Percentiles rank a stretch among this genome's conserved stretches.
Evolutionary conservation across 1,140 invertebrate genomes (phyloP).

Genomic region (Parasteatoda tepidariorum): DNA sequence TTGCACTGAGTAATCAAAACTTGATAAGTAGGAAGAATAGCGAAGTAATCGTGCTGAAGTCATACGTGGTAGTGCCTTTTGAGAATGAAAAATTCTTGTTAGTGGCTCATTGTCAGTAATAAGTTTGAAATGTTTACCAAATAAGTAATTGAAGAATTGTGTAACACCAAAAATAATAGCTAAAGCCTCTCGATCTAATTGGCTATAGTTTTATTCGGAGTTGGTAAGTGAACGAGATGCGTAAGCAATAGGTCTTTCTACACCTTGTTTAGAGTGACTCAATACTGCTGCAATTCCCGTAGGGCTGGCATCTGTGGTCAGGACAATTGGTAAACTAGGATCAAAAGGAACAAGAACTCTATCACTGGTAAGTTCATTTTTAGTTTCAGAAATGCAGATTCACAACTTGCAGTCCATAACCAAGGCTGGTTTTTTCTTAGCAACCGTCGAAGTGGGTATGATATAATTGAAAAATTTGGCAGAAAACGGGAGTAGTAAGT

Average conservation of each 20-base stretch:
- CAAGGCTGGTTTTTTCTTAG: too few species aligned
- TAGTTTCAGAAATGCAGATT: conserved; percentile 64
- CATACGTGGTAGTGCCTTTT: too few species aligned
- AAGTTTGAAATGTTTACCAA: not conserved
- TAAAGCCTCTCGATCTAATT: conserved; percentile 72
- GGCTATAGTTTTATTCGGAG: conserved; percentile 70
- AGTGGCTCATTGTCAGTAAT: not conserved
- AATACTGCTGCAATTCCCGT: conserved; percentile 70
- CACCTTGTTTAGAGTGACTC: conserved; percentile 66
- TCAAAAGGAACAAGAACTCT: conserved; percentile 67
- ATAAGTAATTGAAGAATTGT: not conserved
- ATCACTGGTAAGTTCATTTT: conserved; percentile 49
- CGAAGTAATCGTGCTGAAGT: too few species aligned
- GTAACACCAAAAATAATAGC: conserved; percentile 68
- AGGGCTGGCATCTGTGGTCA: conserved; percentile 68
- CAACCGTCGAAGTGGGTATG: not conserved
- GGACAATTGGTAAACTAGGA: conserved; percentile 70
- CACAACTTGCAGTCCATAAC: conserved; percentile 30
- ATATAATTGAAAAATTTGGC: conserved; percentile 64
- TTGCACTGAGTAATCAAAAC: too few species aligned
- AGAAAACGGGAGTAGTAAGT: conserved; percentile 64
- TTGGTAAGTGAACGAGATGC: conserved; percentile 68
- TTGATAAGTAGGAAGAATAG: too few species aligned
- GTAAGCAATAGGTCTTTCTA: conserved; percentile 69
- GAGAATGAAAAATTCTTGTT: conserved; percentile 33